phyloP scores from a whole-genome alignment of 2,888 invertebrate genomes.

The Parasteatoda lunata region DNA sequence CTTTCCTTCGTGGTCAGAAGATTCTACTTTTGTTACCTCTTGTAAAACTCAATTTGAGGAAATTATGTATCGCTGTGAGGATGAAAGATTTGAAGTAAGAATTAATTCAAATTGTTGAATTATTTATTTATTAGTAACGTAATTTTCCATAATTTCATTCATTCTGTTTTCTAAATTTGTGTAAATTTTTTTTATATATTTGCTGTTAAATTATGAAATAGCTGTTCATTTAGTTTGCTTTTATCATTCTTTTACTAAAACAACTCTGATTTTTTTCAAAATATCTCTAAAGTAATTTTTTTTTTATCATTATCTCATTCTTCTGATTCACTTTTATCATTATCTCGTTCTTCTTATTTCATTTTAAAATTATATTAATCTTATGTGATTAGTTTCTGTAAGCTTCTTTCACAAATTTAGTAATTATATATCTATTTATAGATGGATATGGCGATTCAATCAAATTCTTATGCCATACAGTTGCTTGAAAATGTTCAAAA shows the following conservation, averaged over 20 bases:
- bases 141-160: too few species aligned
- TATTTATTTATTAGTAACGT: too few species aligned
- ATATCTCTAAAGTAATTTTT: too few species aligned
- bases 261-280: too few species aligned
- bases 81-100: conserved; percentile 89
- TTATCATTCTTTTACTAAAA: too few species aligned
- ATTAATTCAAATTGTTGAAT: background rate
- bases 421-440: background rate
- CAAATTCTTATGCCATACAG: conserved; percentile 93
- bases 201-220: background rate
- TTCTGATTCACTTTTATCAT: too few species aligned
- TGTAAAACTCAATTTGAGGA: conserved; percentile 98
- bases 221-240: too few species aligned
- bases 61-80: conserved; percentile 96
- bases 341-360: too few species aligned
- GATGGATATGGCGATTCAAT: conserved; percentile 97
- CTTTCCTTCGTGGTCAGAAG: conserved; percentile 99
- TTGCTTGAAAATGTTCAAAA: conserved; percentile 93
- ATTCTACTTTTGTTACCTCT: conserved; percentile 97
- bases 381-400: too few species aligned
- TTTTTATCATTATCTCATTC: too few species aligned
- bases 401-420: too few species aligned
- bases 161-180: background rate
- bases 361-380: too few species aligned
- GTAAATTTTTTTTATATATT: background rate